Base-by-base conservation (phyloP, 2,797 vertebrate species). In the Eremophila alpestris region DNA sequence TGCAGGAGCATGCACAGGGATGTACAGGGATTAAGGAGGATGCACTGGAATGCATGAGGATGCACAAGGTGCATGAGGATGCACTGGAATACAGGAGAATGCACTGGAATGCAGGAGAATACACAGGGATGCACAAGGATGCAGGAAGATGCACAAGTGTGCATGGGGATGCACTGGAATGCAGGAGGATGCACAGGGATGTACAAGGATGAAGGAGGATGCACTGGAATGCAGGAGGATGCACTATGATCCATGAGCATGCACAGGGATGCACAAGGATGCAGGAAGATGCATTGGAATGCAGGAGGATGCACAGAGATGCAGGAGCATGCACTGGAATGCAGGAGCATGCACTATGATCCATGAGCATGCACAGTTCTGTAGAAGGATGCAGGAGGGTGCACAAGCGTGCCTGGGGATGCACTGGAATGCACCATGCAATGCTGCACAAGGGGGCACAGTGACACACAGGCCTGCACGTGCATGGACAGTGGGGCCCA, bases 191-290 rank as follows among this genome's bases (percentile, higher is more conserved):
- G 27, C 13, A 24, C 8, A 2, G 4, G 13, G 3, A 2, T 16
- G 24, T 4, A 32, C 0, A 1, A 1, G 16, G 1, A 10, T 36
- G 26, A 26, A 46, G 0, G 9, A 12, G 54, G 0, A 23, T 14
- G 22, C 32, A 36, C 3, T 0, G 5, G 5, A 2, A 15, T 78
- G 11, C 5, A 3, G 0, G 13, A 11, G 62, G 0, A 18, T 30
- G 24, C 52, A 26, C 3, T 13, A 2, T 8, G 3, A 13, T 24
- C 7, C 9, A 2, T 0, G 19, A 51, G 65, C 2, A 49, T 3
- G 65, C 29, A 7, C 9, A 2, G 0, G 48, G 0, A 38, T 36
- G 51, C 4, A 54, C 2, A 2, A 2, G 8, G 15, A 11, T 13
- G 27, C 29, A 7, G 1, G 6, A 17, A 14, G 10, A 49, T 23